Percentiles rank a stretch among this genome's conserved stretches.
Conservation (phyloP, 1,140 invertebrate species). For the Nomia melanderi region DNA sequence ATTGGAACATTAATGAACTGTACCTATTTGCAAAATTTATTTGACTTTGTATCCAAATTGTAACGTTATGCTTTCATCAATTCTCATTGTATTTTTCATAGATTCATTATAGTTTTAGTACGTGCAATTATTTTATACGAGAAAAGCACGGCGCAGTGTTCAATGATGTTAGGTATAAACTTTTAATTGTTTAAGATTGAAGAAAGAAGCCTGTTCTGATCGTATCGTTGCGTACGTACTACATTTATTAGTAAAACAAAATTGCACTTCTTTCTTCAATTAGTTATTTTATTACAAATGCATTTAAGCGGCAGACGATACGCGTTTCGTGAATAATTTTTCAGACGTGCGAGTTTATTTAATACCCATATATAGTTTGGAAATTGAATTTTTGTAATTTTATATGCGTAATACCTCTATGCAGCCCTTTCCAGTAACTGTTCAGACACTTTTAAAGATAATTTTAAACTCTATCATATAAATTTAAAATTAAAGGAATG, state of each 20-base stretch:
- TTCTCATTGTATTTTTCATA: conserved; percentile 20
- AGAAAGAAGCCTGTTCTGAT: conserved; percentile 1
- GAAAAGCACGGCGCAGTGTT: conserved; percentile 34
- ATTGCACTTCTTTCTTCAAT: conserved; percentile 25
- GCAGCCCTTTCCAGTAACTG: not conserved
- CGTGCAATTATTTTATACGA: conserved; percentile 22
- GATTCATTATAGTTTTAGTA: conserved; percentile 8
- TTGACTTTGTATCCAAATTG: not conserved
- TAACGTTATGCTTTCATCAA: conserved; percentile 20
- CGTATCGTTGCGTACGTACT: not conserved
- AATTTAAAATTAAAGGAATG: conserved; percentile 6
- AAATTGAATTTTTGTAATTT: conserved; percentile 36
- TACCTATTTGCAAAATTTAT: not conserved
- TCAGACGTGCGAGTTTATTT: conserved; percentile 13
- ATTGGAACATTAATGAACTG: conserved; percentile 1
- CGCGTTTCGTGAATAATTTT: conserved; percentile 18
- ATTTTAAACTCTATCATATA: not conserved
- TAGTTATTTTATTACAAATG: conserved; percentile 31
- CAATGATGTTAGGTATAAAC: conserved; percentile 18
- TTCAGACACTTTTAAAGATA: conserved; percentile 6
- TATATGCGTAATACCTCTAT: not conserved
- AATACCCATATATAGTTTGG: not conserved
- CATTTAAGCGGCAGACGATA: conserved; percentile 26
- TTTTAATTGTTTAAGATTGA: conserved; percentile 26
- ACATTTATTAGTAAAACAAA: not conserved